phyloP scores from a whole-genome alignment of 2,113 vertebrate genomes.

The Elephas maximus region DNA sequence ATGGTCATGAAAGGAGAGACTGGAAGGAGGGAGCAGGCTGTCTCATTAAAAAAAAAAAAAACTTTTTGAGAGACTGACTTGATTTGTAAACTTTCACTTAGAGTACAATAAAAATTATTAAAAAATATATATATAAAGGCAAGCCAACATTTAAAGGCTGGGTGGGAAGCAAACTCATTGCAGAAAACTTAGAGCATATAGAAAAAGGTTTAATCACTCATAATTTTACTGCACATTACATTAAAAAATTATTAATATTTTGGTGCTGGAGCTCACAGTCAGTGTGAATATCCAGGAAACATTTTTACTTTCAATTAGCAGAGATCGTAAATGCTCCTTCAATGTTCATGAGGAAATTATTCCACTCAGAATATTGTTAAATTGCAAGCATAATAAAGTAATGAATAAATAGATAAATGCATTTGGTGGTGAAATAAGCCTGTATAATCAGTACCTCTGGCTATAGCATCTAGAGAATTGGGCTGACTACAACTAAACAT shows the following conservation, averaged over 20 bases:
- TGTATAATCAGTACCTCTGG: background rate
- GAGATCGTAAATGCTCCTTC: background rate
- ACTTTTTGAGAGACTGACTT: too few species aligned
- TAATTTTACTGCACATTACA: background rate
- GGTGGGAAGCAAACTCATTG: background rate
- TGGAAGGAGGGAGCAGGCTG: too few species aligned
- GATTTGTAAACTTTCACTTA: too few species aligned
- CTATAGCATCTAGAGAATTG: conserved; percentile 22
- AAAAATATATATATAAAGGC: background rate
- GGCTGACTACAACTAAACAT: background rate
- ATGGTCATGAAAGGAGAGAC: too few species aligned
- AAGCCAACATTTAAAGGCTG: background rate
- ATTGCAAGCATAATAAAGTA: background rate
- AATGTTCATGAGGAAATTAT: background rate
- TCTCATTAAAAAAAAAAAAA: too few species aligned
- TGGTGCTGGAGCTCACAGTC: background rate
- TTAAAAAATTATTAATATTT: conserved; percentile 18
- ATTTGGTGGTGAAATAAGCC: background rate
- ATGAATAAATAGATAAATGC: conserved; percentile 31
- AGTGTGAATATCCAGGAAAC: background rate
- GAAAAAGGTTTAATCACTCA: background rate
- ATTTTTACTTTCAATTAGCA: conserved; percentile 35
- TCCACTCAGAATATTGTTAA: conserved; percentile 18
- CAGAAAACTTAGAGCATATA: background rate
- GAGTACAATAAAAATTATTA: too few species aligned